Evolutionary conservation across 2,888 invertebrate genomes (phyloP), one percentile per base, ranked within the genome.

Genomic region (Watsonalla binaria): DNA sequence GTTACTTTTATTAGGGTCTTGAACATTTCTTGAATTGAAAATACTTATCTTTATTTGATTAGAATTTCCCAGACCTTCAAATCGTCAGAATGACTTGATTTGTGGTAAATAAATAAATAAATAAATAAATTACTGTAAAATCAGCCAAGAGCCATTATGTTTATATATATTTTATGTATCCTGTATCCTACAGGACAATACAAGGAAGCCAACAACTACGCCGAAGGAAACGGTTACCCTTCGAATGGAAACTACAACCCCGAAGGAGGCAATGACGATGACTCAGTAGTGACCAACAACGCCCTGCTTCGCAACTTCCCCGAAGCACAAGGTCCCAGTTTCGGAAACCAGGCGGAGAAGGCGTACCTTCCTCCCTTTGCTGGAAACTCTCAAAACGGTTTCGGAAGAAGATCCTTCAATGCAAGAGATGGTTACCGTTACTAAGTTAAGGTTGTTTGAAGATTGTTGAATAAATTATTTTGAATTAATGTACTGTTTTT

Each of bases 151-250:
- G n/a, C n/a, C n/a, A n/a, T n/a, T n/a, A n/a, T n/a, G n/a, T n/a
- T n/a, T n/a, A n/a, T n/a, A n/a, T n/a, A n/a, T n/a, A n/a, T n/a
- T n/a, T n/a, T n/a, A n/a, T n/a, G n/a, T n/a, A n/a, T n/a, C n/a
- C n/a, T n/a, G 51, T 9, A 6, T 35, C 51, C 58, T 59, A 5
- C 72, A 89, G 90, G 89, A 15, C 80, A 83, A 0, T 90, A 89
- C 76, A 82, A 72, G 53, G 84, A 81, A 59, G 79, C 60, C 14
- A 89, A 87, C 71, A 89, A 84, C 56, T 59, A 60, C 5, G 66
- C 60, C 34, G 69, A 62, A 54, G 62, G 63, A 46, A 63, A 69
- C 57, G 59, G 61, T 47, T 70, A 65, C 63, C 63, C 58, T 51
- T 56, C 55, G 34, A 69, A 68, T 53, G 57, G 56, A 14, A 61